These are phyloP conservation scores for Adelges cooleyi DNA, from an alignment of 1,140 invertebrate genomes.

Conservation along the genomic window DNA sequence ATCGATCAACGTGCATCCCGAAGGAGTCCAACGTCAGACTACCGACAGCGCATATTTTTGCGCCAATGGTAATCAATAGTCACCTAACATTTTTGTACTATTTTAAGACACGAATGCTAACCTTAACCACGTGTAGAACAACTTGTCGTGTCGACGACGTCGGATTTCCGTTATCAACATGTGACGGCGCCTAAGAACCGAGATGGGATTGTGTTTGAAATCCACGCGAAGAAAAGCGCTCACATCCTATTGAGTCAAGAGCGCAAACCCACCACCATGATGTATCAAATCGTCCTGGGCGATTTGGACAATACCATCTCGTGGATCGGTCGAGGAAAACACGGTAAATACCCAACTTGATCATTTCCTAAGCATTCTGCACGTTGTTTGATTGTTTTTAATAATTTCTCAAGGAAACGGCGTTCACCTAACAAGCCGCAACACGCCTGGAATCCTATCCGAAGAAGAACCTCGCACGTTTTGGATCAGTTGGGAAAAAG, in stretches of 20 bases:
- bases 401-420: slow-evolving; percentile 42
- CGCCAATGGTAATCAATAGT: slow-evolving; percentile 47
- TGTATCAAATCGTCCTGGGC: slow-evolving; percentile 48
- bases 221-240: slow-evolving; percentile 44
- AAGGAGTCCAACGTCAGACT: slow-evolving; percentile 46
- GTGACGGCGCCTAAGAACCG: slow-evolving; percentile 47
- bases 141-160: slow-evolving; percentile 35
- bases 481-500: slow-evolving; percentile 51
- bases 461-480: slow-evolving; percentile 44
- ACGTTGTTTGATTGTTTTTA: background rate
- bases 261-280: slow-evolving; percentile 42
- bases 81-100: too few relatives aligned
- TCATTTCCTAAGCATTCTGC: background rate
- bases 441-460: slow-evolving; percentile 43
- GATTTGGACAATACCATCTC: slow-evolving; percentile 43
- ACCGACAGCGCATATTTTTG: slow-evolving; percentile 56
- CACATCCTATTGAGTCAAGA: slow-evolving; percentile 46
- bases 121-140: too few relatives aligned
- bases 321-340: slow-evolving; percentile 51
- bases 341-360: slow-evolving; percentile 44
- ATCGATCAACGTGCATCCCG: slow-evolving; percentile 45
- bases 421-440: slow-evolving; percentile 44
- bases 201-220: slow-evolving; percentile 47
- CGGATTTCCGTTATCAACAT: slow-evolving; percentile 51
- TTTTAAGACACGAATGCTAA: too few relatives aligned